Conservation (phyloP, 35 echinoderm and acorn worm genomes). For the Lytechinus variegatus region DNA sequence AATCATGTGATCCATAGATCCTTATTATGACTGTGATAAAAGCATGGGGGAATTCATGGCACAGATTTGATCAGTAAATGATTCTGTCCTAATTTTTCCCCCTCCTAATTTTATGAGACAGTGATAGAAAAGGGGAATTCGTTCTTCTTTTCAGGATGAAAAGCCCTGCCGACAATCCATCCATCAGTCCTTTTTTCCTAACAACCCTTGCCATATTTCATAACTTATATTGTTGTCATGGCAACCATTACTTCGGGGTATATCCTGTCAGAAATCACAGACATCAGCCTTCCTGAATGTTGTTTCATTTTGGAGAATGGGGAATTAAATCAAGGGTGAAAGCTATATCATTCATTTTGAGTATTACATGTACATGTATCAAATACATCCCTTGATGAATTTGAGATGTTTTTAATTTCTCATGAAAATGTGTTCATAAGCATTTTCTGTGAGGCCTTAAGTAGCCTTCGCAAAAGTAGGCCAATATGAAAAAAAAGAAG, state of each 20-base stretch:
- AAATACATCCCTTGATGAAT: not conserved
- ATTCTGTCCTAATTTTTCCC: constrained; percentile 3
- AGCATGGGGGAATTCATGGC: not conserved
- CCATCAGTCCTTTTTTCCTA: not conserved
- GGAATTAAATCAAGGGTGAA: not conserved
- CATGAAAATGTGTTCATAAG: not conserved
- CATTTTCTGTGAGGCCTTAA: not conserved
- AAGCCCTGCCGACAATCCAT: not conserved
- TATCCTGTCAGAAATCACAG: not conserved
- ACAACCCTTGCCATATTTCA: not conserved
- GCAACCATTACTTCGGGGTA: not conserved
- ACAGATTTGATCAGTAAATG: not conserved
- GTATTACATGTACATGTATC: too few species aligned
- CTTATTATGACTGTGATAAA: not conserved
- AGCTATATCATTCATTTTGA: not conserved
- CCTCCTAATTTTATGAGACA: not conserved
- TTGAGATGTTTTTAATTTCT: not conserved
- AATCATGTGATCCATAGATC: not conserved
- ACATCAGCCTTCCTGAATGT: not conserved
- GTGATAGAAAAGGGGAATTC: not conserved
- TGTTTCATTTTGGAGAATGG: not conserved
- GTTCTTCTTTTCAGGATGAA: not conserved
- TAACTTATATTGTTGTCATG: not conserved
- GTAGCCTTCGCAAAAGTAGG: not conserved
- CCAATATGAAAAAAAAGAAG: not conserved